A percentile compares a stretch with the other conserved stretches of the same genome.
Conservation (phyloP, 2,113 vertebrate species). For the Hemiprocne comata region DNA sequence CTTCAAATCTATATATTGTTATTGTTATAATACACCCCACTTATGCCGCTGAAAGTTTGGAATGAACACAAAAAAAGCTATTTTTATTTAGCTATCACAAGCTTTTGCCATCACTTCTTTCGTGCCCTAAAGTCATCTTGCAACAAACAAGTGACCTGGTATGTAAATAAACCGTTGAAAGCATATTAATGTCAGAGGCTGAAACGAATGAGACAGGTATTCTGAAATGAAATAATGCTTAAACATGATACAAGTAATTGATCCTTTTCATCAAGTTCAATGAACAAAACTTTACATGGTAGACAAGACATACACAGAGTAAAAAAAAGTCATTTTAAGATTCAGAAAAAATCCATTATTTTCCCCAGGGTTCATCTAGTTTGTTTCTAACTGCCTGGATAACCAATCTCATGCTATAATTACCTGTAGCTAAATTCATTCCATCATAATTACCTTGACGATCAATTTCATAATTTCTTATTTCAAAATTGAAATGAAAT, state of each 20-base stretch:
- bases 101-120: neutral
- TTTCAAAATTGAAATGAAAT: slow-evolving; percentile 2
- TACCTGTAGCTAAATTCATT: neutral
- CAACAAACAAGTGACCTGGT: neutral
- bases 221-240: neutral
- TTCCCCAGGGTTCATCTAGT: neutral
- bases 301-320: neutral
- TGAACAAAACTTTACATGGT: neutral
- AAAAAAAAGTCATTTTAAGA: neutral
- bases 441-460: neutral
- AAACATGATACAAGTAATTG: neutral
- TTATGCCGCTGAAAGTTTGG: neutral
- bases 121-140: neutral
- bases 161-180: neutral
- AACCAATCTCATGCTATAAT: neutral
- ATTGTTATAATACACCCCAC: neutral
- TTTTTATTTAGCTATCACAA: neutral
- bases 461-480: neutral
- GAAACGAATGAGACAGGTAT: neutral
- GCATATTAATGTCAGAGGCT: neutral
- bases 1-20: neutral
- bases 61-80: neutral
- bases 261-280: neutral
- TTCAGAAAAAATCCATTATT: neutral
- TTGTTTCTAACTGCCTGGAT: neutral